These are phyloP conservation scores for Sus cebifrons DNA, from an alignment of 2,797 vertebrate species.

Conservation along the genomic window DNA sequence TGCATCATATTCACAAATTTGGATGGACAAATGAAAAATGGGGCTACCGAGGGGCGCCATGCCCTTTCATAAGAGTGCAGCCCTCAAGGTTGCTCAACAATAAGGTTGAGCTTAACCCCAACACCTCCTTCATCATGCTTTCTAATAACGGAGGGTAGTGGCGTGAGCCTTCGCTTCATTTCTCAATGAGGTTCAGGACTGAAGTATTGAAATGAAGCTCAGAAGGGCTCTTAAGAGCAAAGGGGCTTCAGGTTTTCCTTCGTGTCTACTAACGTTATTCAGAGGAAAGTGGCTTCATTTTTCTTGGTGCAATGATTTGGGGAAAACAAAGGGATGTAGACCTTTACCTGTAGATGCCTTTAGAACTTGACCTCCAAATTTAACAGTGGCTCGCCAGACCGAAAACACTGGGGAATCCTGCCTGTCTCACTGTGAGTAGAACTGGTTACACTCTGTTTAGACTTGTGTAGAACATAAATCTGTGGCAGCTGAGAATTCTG, in stretches of 20 bases:
- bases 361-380: background rate
- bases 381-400: background rate
- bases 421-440: background rate
- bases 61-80: accelerated
- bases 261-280: background rate
- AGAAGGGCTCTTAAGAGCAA: background rate
- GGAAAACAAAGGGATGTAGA: background rate
- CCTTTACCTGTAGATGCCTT: background rate
- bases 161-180: background rate
- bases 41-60: accelerated
- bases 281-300: background rate
- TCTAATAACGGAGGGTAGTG: background rate
- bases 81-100: background rate
- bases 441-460: background rate
- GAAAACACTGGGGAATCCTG: background rate
- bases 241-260: background rate
- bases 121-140: background rate
- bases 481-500: background rate
- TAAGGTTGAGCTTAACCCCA: background rate
- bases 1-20: background rate
- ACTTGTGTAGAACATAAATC: background rate
- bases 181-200: background rate
- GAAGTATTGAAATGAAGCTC: slow-evolving; percentile 20
- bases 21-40: background rate
- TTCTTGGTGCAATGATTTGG: background rate